These are phyloP conservation scores for Aphodius sticticus DNA, from an alignment of 2,888 invertebrate genomes.

Conservation along the genomic window DNA sequence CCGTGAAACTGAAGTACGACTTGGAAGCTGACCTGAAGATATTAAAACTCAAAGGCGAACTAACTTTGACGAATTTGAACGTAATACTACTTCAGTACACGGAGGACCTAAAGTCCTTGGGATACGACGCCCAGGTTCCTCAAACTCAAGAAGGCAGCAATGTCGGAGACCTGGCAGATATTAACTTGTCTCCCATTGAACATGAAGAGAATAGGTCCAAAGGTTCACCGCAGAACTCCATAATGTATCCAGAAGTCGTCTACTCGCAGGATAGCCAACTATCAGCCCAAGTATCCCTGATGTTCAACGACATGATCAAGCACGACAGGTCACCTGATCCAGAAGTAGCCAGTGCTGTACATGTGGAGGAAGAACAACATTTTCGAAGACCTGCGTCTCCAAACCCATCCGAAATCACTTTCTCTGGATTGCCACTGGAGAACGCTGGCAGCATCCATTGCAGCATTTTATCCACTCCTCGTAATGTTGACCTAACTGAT, in stretches of 20 bases:
- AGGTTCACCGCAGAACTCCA: neutral
- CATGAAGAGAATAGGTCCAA: neutral
- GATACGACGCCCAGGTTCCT: neutral
- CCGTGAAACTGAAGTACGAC: conserved; percentile 50
- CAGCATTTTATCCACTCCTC: neutral
- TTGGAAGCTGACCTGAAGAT: conserved; percentile 52
- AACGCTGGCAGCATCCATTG: neutral
- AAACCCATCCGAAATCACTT: neutral
- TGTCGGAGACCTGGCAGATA: neutral
- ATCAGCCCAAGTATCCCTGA: neutral
- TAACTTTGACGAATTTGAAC: conserved; percentile 46
- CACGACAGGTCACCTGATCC: neutral
- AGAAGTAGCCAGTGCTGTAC: neutral
- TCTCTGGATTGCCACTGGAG: neutral
- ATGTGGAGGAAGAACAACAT: neutral
- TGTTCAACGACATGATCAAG: neutral
- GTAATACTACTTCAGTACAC: conserved; percentile 40
- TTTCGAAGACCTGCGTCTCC: neutral
- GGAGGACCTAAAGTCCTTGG: conserved; percentile 23
- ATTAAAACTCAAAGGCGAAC: conserved; percentile 47
- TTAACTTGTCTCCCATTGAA: neutral
- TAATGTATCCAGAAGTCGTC: neutral
- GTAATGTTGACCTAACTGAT: neutral
- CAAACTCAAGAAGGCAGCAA: neutral
- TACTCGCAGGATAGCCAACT: conserved; percentile 6